phyloP scores from a whole-genome alignment of 2,888 invertebrate species.

The Drosophila neoperkinsi region DNA sequence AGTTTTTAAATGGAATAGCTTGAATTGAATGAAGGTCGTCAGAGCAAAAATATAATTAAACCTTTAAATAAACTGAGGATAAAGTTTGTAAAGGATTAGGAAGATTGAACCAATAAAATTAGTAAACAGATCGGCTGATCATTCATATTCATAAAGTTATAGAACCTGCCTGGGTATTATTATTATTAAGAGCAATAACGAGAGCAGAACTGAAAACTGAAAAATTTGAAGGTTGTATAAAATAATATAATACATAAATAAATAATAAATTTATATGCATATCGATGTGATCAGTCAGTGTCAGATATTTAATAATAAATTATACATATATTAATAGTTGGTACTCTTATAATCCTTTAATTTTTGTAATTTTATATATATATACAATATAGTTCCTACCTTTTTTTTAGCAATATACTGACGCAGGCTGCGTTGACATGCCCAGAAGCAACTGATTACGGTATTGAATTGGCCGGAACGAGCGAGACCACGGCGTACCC shows the following conservation, averaged over 20 bases:
- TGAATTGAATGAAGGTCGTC: neutral
- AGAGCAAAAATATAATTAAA: neutral
- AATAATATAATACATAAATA: neutral
- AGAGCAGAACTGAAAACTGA: neutral
- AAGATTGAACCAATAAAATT: neutral
- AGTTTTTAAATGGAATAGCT: neutral
- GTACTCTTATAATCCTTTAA: neutral
- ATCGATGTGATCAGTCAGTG: neutral
- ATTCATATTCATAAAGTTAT: neutral
- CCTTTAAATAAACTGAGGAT: neutral
- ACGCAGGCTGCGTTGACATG: conserved; percentile 90
- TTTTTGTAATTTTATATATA: neutral
- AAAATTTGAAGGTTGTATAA: neutral
- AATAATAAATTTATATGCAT: neutral
- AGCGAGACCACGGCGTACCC: conserved; percentile 79
- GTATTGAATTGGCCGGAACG: conserved; percentile 72
- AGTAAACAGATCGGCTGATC: neutral
- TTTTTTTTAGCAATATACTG: conserved; percentile 93
- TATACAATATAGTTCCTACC: conserved; percentile 85
- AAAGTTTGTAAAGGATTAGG: neutral
- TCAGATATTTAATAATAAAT: neutral
- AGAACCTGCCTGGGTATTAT: neutral
- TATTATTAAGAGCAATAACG: neutral
- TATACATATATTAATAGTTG: neutral
- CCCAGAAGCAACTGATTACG: conserved; percentile 91